These are phyloP conservation scores for Phocides pigmalion DNA, from an alignment of 1,140 invertebrate genomes.

Conservation along the genomic window DNA sequence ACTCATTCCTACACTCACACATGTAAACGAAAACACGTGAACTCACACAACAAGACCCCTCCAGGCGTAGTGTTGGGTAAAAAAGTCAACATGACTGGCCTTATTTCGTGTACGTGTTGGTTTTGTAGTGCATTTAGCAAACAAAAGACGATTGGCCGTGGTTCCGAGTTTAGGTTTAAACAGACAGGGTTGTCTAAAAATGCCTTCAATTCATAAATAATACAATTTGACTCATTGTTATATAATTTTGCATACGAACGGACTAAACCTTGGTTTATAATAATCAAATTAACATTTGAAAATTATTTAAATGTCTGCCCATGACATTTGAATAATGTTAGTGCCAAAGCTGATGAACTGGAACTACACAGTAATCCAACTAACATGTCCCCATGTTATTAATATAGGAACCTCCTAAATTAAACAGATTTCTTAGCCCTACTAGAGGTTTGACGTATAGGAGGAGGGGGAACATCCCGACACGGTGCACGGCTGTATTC, in stretches of 20 bases:
- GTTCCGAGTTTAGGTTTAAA: slow-evolving; percentile 42
- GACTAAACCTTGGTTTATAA: too few relatives aligned
- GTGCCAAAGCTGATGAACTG: too few relatives aligned
- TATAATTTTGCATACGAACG: too few relatives aligned
- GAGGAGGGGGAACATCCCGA: slow-evolving; percentile 40
- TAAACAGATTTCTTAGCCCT: slow-evolving; percentile 10
- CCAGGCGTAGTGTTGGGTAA: slow-evolving; percentile 17
- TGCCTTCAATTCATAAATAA: too few relatives aligned
- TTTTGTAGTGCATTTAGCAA: slow-evolving; percentile 72
- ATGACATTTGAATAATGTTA: too few relatives aligned
- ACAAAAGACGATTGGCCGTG: slow-evolving; percentile 67
- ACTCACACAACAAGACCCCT: slow-evolving; percentile 11
- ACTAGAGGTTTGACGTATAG: slow-evolving; percentile 27
- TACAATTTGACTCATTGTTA: too few relatives aligned
- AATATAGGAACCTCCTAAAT: neutral
- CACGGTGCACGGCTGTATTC: slow-evolving; percentile 61
- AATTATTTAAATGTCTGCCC: too few relatives aligned
- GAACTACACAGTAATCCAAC: too few relatives aligned
- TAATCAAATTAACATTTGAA: too few relatives aligned
- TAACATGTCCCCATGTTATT: too few relatives aligned
- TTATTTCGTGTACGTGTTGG: slow-evolving; percentile 62
- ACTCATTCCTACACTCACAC: slow-evolving; percentile 18
- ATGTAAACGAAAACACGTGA: slow-evolving; percentile 1
- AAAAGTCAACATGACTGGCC: slow-evolving; percentile 38
- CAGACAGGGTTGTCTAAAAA: slow-evolving; percentile 31